Evolutionary conservation across 1,140 invertebrate species (phyloP).

Genomic region (Acarapis woodi): DNA sequence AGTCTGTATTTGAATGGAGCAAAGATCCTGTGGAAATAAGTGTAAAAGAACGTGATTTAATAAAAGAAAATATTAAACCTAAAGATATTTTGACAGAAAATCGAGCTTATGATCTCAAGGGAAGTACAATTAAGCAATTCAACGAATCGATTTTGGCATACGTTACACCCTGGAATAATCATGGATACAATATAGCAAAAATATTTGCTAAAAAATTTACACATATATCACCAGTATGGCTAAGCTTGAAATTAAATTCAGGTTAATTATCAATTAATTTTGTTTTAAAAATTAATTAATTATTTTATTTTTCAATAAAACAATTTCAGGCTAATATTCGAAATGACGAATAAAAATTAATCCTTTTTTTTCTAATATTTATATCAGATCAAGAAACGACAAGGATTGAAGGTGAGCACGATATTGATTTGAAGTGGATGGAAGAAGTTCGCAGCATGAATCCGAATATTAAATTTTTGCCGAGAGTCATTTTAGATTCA

Average conservation of each 20-base stretch:
- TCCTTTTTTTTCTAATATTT: too few species aligned
- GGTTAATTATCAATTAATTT: too few species aligned
- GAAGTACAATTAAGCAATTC: constrained; percentile 7
- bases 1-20: too few species aligned
- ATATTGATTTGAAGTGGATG: constrained; percentile 51
- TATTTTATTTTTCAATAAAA: too few species aligned
- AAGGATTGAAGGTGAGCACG: constrained; percentile 22
- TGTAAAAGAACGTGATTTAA: constrained; percentile 19
- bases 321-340: too few species aligned
- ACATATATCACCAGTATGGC: constrained; percentile 74
- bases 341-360: too few species aligned
- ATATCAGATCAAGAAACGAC: constrained; percentile 19
- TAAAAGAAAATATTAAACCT: constrained; percentile 27
- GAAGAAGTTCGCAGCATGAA: constrained; percentile 26
- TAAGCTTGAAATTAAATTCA: constrained; percentile 37
- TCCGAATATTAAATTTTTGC: constrained; percentile 23
- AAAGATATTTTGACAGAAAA: constrained; percentile 44
- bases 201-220: constrained; percentile 62
- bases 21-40: too few species aligned
- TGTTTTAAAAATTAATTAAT: too few species aligned
- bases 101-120: constrained; percentile 25
- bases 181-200: constrained; percentile 77
- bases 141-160: constrained; percentile 42
- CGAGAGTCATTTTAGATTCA: constrained; percentile 53
- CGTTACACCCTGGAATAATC: constrained; percentile 83